Evolutionary conservation across 2,797 vertebrate genomes (phyloP).

Genomic region (Haliaeetus albicilla): DNA sequence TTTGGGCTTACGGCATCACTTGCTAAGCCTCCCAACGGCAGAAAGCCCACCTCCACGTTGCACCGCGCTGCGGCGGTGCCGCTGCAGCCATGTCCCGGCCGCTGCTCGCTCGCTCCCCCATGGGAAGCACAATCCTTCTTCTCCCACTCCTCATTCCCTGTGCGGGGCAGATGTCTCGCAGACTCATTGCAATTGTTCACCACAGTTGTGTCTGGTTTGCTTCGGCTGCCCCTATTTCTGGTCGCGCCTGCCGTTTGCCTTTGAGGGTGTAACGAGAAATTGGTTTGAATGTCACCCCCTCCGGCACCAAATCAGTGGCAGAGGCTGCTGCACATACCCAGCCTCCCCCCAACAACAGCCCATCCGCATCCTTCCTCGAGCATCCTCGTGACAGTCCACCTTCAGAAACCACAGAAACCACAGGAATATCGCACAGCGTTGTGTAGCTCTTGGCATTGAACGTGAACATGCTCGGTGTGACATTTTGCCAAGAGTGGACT

Average conservation of each 20-base stretch:
- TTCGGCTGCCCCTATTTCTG: neutral
- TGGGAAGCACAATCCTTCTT: neutral
- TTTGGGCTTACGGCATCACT: neutral
- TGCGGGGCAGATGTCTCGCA: neutral
- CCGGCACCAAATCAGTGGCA: neutral
- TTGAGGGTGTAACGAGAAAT: neutral
- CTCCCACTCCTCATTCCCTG: neutral
- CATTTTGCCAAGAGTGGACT: neutral
- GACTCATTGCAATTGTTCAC: neutral
- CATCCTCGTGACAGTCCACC: neutral
- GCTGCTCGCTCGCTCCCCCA: rapidly evolving
- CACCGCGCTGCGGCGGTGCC: neutral
- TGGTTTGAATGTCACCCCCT: neutral
- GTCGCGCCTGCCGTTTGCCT: neutral
- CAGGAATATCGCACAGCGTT: neutral
- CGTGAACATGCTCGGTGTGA: neutral
- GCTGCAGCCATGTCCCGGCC: neutral
- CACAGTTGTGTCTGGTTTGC: neutral
- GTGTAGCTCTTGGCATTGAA: neutral
- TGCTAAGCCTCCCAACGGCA: neutral
- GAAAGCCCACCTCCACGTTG: neutral
- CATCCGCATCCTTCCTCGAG: neutral
- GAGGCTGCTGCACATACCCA: neutral
- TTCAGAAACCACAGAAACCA: neutral
- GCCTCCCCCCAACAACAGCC: neutral